Evolutionary conservation across 2,888 invertebrate genomes (phyloP).

Genomic region (Vanessa cardui): DNA sequence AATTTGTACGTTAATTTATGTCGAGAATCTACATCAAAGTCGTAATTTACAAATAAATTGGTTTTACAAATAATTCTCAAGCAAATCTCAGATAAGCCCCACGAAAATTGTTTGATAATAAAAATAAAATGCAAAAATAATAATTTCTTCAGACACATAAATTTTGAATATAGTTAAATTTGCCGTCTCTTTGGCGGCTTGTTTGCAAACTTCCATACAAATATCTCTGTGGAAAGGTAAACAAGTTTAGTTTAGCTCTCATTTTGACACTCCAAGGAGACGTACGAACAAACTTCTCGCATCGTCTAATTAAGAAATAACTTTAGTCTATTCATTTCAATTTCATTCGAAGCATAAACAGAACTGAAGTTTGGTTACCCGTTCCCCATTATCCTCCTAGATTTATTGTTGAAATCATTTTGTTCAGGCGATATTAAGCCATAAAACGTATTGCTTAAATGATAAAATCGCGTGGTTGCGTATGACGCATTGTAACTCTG

Average conservation of each 20-base stretch:
- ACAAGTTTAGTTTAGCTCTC: constrained; percentile 74
- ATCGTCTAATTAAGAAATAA: constrained; percentile 72
- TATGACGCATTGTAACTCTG: constrained; percentile 16
- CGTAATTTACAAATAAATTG: no score
- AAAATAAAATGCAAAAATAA: constrained; percentile 2
- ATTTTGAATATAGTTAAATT: constrained; percentile 49
- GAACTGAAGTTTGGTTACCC: constrained; percentile 44
- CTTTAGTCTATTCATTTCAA: constrained; percentile 71
- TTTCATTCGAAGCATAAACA: constrained; percentile 59
- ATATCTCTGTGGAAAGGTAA: constrained; percentile 68
- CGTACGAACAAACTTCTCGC: constrained; percentile 63
- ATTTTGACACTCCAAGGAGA: constrained; percentile 74
- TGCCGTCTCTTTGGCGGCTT: constrained; percentile 61
- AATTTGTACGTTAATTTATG: no score
- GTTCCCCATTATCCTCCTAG: constrained; percentile 35
- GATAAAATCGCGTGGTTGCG: neutral
- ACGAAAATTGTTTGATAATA: no score
- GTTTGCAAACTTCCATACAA: constrained; percentile 71
- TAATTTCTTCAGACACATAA: constrained; percentile 12
- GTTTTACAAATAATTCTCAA: no score
- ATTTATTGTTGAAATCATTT: constrained; percentile 32
- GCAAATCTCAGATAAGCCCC: no score
- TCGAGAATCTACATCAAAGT: no score
- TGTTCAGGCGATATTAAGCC: constrained; percentile 15
- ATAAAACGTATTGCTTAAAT: constrained; percentile 2